These are phyloP conservation scores for Yponomeuta cagnagella DNA, from an alignment of 2,888 invertebrate genomes.

Conservation along the genomic window DNA sequence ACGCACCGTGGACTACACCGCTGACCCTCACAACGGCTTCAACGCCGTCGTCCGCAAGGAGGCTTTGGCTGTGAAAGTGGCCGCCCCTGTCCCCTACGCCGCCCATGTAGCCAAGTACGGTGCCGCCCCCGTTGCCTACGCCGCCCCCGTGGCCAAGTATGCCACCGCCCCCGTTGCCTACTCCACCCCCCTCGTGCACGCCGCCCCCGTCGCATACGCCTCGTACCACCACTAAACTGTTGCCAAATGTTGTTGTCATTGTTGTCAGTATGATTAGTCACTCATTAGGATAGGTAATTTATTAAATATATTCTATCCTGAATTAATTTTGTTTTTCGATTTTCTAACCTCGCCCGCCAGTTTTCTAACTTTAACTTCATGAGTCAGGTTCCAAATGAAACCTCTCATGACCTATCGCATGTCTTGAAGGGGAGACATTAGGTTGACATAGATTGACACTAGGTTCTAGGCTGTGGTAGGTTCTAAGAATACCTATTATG, in stretches of 20 bases:
- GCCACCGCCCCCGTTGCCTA: slow-evolving; percentile 25
- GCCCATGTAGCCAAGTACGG: slow-evolving; percentile 17
- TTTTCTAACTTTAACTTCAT: too few relatives aligned
- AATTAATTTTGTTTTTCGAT: not conserved
- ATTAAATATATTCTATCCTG: slow-evolving; percentile 32
- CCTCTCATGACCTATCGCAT: too few relatives aligned
- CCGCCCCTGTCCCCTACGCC: slow-evolving; percentile 24
- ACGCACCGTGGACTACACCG: slow-evolving; percentile 55
- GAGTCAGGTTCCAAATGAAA: too few relatives aligned
- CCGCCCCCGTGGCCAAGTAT: slow-evolving; percentile 29
- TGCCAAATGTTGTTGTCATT: slow-evolving; percentile 45
- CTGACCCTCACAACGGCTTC: slow-evolving; percentile 25
- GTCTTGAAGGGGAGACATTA: too few relatives aligned
- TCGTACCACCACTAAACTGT: slow-evolving; percentile 55
- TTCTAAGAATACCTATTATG: too few relatives aligned
- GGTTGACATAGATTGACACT: too few relatives aligned
- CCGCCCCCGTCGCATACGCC: slow-evolving; percentile 24
- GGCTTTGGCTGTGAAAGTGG: slow-evolving; percentile 35
- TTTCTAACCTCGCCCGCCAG: not conserved
- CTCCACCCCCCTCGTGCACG: slow-evolving; percentile 25
- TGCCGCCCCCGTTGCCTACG: slow-evolving; percentile 30
- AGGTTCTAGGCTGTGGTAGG: too few relatives aligned
- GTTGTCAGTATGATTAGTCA: slow-evolving; percentile 27
- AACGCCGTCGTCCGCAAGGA: slow-evolving; percentile 32
- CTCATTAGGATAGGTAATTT: slow-evolving; percentile 32